These are phyloP conservation scores for Caradrina kadenii DNA, from an alignment of 2,888 invertebrate species.

Conservation along the genomic window DNA sequence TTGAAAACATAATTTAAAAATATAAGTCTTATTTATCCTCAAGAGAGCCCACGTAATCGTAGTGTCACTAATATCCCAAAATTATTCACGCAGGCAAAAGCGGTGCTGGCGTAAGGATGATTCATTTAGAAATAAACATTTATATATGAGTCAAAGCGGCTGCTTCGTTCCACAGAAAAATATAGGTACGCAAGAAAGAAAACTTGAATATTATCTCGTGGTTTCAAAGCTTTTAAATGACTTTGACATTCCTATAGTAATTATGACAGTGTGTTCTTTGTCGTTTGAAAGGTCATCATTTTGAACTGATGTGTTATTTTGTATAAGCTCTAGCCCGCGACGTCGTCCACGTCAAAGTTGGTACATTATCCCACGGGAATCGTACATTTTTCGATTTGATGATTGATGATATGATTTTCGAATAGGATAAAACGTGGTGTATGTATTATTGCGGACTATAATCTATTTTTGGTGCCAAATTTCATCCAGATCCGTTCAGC, in stretches of 20 bases:
- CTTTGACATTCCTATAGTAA: conserved; percentile 48
- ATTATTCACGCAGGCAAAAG: conserved; percentile 67
- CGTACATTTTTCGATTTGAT: no score
- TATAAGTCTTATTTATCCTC: conserved; percentile 26
- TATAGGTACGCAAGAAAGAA: conserved; percentile 60
- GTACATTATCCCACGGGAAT: no score
- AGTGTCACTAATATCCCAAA: conserved; percentile 60
- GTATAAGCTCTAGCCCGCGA: no score
- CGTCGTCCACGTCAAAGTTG: no score
- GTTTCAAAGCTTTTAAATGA: conserved; percentile 37
- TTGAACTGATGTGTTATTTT: neutral
- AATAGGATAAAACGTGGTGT: no score
- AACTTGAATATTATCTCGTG: conserved; percentile 23
- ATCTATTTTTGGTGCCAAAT: no score
- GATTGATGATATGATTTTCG: no score
- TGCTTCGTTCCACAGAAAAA: conserved; percentile 54
- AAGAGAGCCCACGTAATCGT: conserved; percentile 35
- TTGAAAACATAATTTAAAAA: conserved; percentile 1
- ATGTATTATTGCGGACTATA: no score
- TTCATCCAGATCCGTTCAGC: no score
- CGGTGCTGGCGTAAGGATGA: conserved; percentile 66
- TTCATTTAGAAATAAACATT: conserved; percentile 72
- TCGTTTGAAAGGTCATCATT: conserved; percentile 22
- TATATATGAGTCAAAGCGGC: conserved; percentile 65
- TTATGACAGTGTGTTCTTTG: conserved; percentile 16